Conservation (phyloP, 2,888 invertebrate genomes). For the Cantharis lateralis region DNA sequence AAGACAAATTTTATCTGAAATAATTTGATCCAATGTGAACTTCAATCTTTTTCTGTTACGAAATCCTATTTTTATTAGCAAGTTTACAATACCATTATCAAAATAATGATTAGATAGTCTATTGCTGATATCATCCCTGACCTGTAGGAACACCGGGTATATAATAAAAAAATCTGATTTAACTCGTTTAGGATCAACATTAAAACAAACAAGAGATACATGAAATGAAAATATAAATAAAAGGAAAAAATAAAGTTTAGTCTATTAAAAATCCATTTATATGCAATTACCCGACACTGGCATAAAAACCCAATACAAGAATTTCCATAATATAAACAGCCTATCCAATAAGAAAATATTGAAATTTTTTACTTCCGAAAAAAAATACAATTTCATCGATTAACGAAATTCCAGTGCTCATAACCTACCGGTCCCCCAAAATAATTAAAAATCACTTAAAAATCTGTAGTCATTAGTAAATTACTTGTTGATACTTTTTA, state of each 20-base stretch:
- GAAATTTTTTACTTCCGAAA: background rate
- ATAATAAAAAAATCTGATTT: background rate
- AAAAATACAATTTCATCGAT: background rate
- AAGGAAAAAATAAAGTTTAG: background rate
- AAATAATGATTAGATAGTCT: slow-evolving; percentile 26
- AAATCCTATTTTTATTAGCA: slow-evolving; percentile 21
- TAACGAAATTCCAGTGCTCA: background rate
- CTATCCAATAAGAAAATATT: background rate
- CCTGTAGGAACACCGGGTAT: slow-evolving; percentile 20
- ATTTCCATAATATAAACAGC: background rate
- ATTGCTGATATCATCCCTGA: slow-evolving; percentile 29
- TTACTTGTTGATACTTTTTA: background rate
- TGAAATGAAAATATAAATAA: background rate
- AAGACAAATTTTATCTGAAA: background rate
- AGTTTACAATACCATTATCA: slow-evolving; percentile 29
- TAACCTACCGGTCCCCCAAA: background rate
- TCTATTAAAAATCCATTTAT: background rate
- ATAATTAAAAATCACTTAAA: slow-evolving; percentile 22
- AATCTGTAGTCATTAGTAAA: slow-evolving; percentile 21
- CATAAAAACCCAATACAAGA: background rate
- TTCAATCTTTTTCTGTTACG: slow-evolving; percentile 14
- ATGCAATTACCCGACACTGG: background rate
- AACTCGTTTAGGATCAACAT: background rate
- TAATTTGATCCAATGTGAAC: slow-evolving; percentile 10
- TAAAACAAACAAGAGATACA: background rate